phyloP scores from a whole-genome alignment of 2,797 vertebrate species.

The Pseudochirops cupreus region DNA sequence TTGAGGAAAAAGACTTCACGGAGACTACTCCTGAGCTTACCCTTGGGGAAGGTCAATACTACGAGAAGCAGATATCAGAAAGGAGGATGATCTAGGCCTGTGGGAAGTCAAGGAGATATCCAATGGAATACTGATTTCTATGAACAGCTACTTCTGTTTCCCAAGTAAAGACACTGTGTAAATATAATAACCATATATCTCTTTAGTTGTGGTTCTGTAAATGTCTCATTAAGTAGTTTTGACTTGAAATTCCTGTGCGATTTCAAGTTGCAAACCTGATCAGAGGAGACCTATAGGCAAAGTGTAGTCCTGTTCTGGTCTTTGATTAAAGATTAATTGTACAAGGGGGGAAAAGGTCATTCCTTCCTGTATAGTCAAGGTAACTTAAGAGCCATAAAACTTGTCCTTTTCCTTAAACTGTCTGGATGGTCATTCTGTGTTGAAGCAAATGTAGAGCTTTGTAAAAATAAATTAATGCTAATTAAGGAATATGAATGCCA shows the following conservation, averaged over 20 bases:
- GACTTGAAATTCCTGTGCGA: neutral
- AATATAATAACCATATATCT: neutral
- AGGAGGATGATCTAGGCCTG: neutral
- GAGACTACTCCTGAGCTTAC: neutral
- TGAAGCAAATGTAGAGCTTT: neutral
- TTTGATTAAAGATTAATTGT: slow-evolving; percentile 12
- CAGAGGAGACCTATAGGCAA: neutral
- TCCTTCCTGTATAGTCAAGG: neutral
- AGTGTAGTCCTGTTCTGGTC: neutral
- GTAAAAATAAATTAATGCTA: neutral
- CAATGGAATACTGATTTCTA: neutral
- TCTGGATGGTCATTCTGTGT: neutral
- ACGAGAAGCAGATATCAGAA: neutral
- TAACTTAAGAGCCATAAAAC: neutral
- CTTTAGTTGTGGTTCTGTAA: neutral
- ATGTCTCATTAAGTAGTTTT: neutral
- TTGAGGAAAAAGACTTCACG: neutral
- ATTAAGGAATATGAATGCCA: slow-evolving; percentile 15
- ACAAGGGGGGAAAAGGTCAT: neutral
- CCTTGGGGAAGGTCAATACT: neutral
- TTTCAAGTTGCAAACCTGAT: neutral
- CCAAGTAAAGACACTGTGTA: neutral
- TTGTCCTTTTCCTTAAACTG: neutral
- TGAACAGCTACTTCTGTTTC: neutral
- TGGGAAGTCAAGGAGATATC: neutral